Evolutionary conservation across 2,888 invertebrate species (phyloP).

Genomic region (Griposia aprilina): DNA sequence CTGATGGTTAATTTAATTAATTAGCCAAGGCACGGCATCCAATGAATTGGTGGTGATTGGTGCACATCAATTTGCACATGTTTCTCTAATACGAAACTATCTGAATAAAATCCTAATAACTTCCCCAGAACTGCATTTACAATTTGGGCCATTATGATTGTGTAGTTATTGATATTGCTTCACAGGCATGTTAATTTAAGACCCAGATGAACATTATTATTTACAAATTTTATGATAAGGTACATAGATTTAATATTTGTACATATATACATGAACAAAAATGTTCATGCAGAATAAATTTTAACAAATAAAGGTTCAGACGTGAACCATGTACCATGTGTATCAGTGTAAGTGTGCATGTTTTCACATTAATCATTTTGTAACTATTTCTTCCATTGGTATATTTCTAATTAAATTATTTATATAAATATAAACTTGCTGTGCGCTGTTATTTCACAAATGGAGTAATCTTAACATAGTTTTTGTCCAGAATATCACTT

Average conservation of each 20-base stretch:
- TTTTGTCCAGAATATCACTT: neutral
- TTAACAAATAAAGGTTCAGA: neutral
- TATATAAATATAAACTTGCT: neutral
- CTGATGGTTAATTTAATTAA: neutral
- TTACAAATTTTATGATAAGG: neutral
- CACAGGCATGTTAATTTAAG: neutral
- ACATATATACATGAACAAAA: neutral
- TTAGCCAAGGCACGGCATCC: neutral
- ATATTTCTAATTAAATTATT: neutral
- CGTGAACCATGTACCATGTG: neutral
- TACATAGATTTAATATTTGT: too few relatives aligned
- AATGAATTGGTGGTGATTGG: neutral
- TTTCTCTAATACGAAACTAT: neutral
- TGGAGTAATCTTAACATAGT: neutral
- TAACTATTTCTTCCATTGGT: neutral
- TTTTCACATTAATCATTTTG: neutral
- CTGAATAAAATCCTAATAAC: neutral
- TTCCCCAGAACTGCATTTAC: neutral
- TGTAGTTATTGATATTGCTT: neutral
- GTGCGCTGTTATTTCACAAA: neutral
- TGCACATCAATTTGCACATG: neutral
- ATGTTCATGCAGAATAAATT: neutral
- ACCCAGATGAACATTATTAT: neutral
- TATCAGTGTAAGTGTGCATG: neutral
- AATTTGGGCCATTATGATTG: neutral